Conservation (phyloP, 2,888 invertebrate genomes). For the Asteroscopus sphinx region DNA sequence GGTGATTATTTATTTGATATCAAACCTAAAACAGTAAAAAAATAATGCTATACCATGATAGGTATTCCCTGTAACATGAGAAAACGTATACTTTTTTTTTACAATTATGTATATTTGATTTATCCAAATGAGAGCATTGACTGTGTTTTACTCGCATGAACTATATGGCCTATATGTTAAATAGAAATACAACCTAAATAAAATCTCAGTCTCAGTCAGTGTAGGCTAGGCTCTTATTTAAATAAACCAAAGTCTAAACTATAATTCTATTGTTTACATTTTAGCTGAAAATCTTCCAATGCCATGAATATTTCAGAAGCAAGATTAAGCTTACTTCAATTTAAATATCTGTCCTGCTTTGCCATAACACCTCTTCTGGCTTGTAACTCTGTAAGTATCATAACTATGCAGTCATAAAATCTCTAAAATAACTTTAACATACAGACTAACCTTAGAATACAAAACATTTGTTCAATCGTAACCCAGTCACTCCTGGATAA, state of each 20-base stretch:
- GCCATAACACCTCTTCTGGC: constrained; percentile 8
- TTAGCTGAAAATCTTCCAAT: too few species aligned
- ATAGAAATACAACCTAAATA: too few species aligned
- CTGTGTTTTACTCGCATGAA: not conserved
- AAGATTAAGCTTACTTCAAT: constrained; percentile 12
- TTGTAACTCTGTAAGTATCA: constrained; percentile 24
- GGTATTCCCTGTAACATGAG: too few species aligned
- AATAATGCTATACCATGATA: not conserved
- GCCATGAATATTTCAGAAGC: too few species aligned
- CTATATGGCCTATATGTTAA: too few species aligned
- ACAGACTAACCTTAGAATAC: constrained; percentile 36
- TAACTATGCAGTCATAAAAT: constrained; percentile 56
- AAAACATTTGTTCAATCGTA: constrained; percentile 54
- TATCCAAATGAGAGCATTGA: not conserved
- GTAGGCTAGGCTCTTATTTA: not conserved
- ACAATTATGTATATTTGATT: not conserved
- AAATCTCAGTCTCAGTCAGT: too few species aligned
- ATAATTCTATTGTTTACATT: too few species aligned
- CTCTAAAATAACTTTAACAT: constrained; percentile 40
- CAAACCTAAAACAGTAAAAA: not conserved
- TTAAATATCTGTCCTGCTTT: constrained; percentile 10
- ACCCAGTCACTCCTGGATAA: constrained; percentile 15
- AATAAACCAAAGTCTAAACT: not conserved
- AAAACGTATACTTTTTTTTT: too few species aligned
- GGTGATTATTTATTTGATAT: not conserved